Evolutionary conservation across 2,888 invertebrate species (phyloP), one percentile per base, ranked within the genome.

Genomic region (Diachrysia chrysitis): DNA sequence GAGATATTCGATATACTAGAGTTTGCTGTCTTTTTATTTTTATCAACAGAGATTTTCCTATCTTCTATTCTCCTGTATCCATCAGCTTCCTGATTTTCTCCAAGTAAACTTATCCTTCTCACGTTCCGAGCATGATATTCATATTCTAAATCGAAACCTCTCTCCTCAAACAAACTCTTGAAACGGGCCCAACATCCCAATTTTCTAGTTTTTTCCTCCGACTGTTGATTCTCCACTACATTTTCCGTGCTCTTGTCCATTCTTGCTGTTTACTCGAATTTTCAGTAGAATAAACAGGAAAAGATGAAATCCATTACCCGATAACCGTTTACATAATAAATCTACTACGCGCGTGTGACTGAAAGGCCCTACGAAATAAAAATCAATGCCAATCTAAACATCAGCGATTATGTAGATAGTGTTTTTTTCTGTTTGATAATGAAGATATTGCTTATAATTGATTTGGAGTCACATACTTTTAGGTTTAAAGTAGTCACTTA

Each of bases 81-180:
- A 79, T 91, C 91, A 2, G 69, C 58, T 14, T 91, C 89, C 32
- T 78, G 84, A 66, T 71, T 85, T 35, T 90, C 90, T 17, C 85
- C 86, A 1, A 88, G 77, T 61, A 87, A 78, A 56, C 78, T 86
- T 6, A 84, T 73, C 6, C 89, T 71, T 9, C 81, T 79, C 1
- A 78, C 72, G 32, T 73, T 75, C 23, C 48, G 67, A 6, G 57
- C 70, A 12, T 80, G 85, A 69, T 91, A 94, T 83, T 95, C 95
- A 68, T 89, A 95, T 66, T 93, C 91, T 71, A 95, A 87, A 86
- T 95, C 95, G 58, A 95, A 95, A 0, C 95, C 95, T 83, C 94
- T 85, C 19, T 90, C 93, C 66, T 95, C 93, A 66, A 95, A 95
- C 14, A 95, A 73, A 59, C 90, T 92, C 80, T 89, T 93, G 67